phyloP scores from a whole-genome alignment of 1,140 invertebrate genomes.

The Artemia franciscana region DNA sequence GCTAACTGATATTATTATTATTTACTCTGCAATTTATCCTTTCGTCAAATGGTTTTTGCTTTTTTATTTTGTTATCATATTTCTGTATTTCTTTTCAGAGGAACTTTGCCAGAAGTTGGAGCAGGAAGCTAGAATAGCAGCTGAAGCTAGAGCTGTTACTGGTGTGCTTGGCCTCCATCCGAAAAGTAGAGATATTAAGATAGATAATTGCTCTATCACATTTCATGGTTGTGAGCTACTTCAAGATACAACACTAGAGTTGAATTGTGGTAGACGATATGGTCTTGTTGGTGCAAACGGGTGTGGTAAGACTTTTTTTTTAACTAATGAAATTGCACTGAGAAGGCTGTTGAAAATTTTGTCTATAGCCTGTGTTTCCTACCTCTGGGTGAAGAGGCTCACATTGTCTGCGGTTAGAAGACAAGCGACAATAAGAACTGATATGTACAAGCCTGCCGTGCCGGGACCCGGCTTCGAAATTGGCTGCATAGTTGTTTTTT shows the following conservation, averaged over 20 bases:
- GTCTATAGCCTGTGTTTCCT: too few relatives aligned
- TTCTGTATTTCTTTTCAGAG: conserved; percentile 28
- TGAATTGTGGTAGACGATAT: conserved; percentile 89
- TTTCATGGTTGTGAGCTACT: conserved; percentile 92
- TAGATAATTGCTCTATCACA: conserved; percentile 88
- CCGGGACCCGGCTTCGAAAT: too few relatives aligned
- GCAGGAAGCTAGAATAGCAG: conserved; percentile 66
- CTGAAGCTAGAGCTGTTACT: conserved; percentile 78
- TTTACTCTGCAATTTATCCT: conserved; percentile 2
- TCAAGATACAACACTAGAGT: conserved; percentile 80
- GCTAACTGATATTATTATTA: neutral
- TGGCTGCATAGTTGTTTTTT: too few relatives aligned
- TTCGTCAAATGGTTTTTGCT: neutral
- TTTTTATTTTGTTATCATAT: too few relatives aligned
- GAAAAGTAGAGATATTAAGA: conserved; percentile 83
- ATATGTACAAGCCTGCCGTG: too few relatives aligned
- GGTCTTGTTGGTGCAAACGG: conserved; percentile 91
- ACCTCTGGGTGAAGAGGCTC: too few relatives aligned
- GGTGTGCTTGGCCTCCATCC: conserved; percentile 84
- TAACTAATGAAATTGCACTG: too few relatives aligned
- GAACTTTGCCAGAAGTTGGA: conserved; percentile 65
- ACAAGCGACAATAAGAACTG: too few relatives aligned
- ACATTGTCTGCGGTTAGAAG: too few relatives aligned
- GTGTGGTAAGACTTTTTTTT: conserved; percentile 67
- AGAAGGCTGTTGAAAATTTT: too few relatives aligned